phyloP scores from a whole-genome alignment of 1,140 invertebrate species.

The Leptonema lineaticorne region DNA sequence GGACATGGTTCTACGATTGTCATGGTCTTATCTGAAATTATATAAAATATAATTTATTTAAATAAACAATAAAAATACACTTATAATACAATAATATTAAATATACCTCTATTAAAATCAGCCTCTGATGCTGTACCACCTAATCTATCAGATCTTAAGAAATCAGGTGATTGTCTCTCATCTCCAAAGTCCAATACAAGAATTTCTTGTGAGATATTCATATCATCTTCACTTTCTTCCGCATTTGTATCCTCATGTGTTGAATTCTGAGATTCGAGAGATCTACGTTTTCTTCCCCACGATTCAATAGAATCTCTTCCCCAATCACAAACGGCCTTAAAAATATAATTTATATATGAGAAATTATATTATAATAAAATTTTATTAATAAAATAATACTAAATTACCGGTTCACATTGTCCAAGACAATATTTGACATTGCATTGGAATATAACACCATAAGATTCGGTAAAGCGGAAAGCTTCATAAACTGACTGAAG shows the following conservation, averaged over 20 bases:
- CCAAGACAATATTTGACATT: constrained; percentile 96
- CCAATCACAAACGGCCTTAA: constrained; percentile 84
- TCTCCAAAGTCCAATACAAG: constrained; percentile 88
- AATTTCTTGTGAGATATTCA: constrained; percentile 93
- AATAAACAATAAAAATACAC: neutral
- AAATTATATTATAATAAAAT: neutral
- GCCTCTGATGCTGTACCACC: constrained; percentile 63
- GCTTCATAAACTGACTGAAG: constrained; percentile 91
- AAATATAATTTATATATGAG: neutral
- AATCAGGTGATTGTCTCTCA: constrained; percentile 76
- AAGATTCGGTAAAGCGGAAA: constrained; percentile 93
- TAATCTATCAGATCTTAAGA: constrained; percentile 68
- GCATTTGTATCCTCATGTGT: constrained; percentile 45
- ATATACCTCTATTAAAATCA: constrained; percentile 74
- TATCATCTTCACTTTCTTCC: constrained; percentile 77
- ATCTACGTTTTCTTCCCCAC: constrained; percentile 85
- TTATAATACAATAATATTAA: too few species aligned
- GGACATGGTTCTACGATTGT: constrained; percentile 86
- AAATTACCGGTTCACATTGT: constrained; percentile 84
- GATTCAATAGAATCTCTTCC: constrained; percentile 85
- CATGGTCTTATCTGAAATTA: constrained; percentile 76
- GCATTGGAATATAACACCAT: constrained; percentile 95
- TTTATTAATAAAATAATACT: neutral
- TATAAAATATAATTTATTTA: neutral
- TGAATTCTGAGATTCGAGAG: constrained; percentile 45